Evolutionary conservation across 1,140 invertebrate species (phyloP), one percentile per base, ranked within the genome.

Genomic region (Drosophila serrata): DNA sequence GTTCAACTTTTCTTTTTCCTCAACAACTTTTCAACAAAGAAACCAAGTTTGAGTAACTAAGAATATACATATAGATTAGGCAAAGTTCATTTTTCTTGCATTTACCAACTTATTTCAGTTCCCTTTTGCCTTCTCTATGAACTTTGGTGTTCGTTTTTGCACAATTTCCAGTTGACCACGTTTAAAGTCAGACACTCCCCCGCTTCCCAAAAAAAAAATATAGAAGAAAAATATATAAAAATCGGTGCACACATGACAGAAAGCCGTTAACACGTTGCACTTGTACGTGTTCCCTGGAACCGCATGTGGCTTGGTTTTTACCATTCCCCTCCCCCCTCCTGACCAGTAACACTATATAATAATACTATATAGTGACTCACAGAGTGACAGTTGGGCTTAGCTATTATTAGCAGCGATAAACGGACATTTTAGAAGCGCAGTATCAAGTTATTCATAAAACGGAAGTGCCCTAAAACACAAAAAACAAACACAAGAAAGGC

Each of bases 271-370:
- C 55, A 73, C 55, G 45, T 60, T 62, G 70, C 70, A 74, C 70
- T 74, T 74, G 70, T 74, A 74, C 70, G 70, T 74, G 70, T 74
- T 74, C 70, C 39, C 31, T 53, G 69, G 46, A 74, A 62, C 57
- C 58, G 49, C 70, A 74, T 62, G 57, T 74, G 70, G 64, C 37
- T 42, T 22, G n/a, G 19, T n/a, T 24, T 0, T 11, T 12, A 42
- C n/a, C 40, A 22, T 22, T 17, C 31, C 22, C 31, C 19, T 6
- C 3, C 12, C 29, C 24, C 37, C 65, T 37, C 5, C 51, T 55
- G 19, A 55, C 51, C 33, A 55, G 51, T 55, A 53, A 15, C 4
- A 22, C 24, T 24, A 24, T 55, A 35, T 37, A 68, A 37, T 37
- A 69, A 6, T 46, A 33, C n/a, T 33, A 24, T 43, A 22, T 33